Base-by-base conservation (phyloP, 2,797 vertebrate genomes). In the Chloroceryle inda region DNA sequence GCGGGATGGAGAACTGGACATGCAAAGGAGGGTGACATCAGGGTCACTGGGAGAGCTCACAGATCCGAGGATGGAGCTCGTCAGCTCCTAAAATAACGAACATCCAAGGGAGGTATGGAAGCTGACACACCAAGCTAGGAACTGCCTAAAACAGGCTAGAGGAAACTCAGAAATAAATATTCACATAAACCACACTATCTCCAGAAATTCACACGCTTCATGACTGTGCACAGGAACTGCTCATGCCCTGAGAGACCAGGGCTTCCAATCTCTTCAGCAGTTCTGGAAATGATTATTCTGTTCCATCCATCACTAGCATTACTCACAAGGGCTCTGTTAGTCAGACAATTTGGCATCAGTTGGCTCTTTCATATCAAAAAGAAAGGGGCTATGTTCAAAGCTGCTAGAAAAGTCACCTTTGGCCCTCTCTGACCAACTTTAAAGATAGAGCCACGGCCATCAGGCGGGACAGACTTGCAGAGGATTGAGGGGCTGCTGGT, bases 131-230 rank as follows among this genome's bases (percentile, higher is more conserved):
- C 67, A n/a, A 61, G 20, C 18, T 11, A 16, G 31, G 56, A 85
- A 40, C 21, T 27, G 52, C 92, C 80, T 53, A 91, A 93, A 94
- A 89, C 0, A 78, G 80, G 62, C 55, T 82, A 85, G 84, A 81
- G 35, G 58, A 74, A 94, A 55, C 33, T 42, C 14, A 27, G 64
- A 67, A 82, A 87, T 24, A 92, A 92, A 76, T 27, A 80, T 10
- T 50, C 76, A 24, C 22, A 55, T 45, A 47, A 95, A 62, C 53
- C 73, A 58, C 37, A 18, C 14, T 38, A 5, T 62, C 58, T 53
- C 62, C 47, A 76, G 79, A 92, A 88, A 89, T 11, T 63, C 71
- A 45, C 55, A 50, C 12, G 1, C 8, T 35, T 40, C 45, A 66
- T 17, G 83, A 75, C 4, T 6, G 42, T 55, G 62, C 31, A 23